phyloP scores from a whole-genome alignment of 2,113 vertebrate genomes.

The Mungos mungo region DNA sequence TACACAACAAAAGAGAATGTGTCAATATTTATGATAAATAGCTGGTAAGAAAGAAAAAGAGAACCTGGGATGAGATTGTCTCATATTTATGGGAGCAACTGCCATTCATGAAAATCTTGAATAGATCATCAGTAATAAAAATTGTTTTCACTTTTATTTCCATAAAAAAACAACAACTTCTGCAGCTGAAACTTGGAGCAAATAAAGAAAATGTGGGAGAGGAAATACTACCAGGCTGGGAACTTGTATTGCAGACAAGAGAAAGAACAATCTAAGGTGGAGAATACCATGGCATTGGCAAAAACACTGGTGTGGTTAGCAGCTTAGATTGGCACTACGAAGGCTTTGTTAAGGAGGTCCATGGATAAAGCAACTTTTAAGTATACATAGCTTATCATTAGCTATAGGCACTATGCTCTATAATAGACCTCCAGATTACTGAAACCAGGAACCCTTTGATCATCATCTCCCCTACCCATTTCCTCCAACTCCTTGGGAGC shows the following conservation, averaged over 20 bases:
- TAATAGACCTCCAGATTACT: background rate
- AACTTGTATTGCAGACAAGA: background rate
- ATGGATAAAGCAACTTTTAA: background rate
- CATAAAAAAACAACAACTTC: background rate
- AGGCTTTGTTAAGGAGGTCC: background rate
- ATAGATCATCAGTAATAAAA: background rate
- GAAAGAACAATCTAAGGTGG: background rate
- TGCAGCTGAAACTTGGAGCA: background rate
- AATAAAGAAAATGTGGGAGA: background rate
- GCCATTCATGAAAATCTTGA: background rate
- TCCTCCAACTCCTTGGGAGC: background rate
- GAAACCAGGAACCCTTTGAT: background rate
- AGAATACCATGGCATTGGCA: background rate
- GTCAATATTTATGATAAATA: background rate
- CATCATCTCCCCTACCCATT: background rate
- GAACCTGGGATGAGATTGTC: background rate
- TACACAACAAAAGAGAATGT: background rate
- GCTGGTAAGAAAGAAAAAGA: background rate
- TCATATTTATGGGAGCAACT: background rate
- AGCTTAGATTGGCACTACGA: background rate
- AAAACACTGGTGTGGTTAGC: background rate
- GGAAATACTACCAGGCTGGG: background rate
- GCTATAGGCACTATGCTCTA: background rate
- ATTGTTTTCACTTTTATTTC: background rate
- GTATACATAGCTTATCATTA: background rate